phyloP scores from a whole-genome alignment of 2,113 vertebrate genomes.

The Trogon melanurus region DNA sequence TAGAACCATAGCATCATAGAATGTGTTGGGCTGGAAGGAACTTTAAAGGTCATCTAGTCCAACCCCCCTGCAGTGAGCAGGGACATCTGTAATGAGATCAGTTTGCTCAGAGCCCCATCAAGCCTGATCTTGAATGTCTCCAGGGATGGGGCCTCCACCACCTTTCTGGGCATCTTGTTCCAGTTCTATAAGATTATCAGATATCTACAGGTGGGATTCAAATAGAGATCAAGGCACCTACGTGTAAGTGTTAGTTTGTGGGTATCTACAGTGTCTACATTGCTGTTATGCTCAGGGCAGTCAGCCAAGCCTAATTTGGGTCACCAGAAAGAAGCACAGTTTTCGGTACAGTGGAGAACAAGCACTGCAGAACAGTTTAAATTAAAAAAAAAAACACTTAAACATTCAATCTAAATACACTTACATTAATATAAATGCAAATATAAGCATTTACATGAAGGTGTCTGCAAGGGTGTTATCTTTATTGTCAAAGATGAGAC shows the following conservation, averaged over 20 bases:
- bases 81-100: too few relatives aligned
- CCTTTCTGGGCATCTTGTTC: too few relatives aligned
- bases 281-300: background rate
- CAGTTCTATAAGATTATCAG: background rate
- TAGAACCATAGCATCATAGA: too few relatives aligned
- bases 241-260: background rate
- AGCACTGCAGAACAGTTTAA: background rate
- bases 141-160: too few relatives aligned
- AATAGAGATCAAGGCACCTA: background rate
- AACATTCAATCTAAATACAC: background rate
- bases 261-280: background rate
- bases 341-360: background rate
- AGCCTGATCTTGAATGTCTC: too few relatives aligned
- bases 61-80: too few relatives aligned
- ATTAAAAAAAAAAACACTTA: too few relatives aligned
- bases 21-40: too few relatives aligned
- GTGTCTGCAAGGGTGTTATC: background rate
- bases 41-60: too few relatives aligned
- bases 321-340: background rate
- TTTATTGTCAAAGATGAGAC: background rate
- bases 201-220: background rate
- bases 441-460: background rate
- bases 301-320: background rate
- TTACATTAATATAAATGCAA: background rate
- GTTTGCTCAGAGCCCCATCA: too few relatives aligned